These are phyloP conservation scores for Diarsia dahlii DNA, from an alignment of 2,888 invertebrate genomes.

Conservation along the genomic window DNA sequence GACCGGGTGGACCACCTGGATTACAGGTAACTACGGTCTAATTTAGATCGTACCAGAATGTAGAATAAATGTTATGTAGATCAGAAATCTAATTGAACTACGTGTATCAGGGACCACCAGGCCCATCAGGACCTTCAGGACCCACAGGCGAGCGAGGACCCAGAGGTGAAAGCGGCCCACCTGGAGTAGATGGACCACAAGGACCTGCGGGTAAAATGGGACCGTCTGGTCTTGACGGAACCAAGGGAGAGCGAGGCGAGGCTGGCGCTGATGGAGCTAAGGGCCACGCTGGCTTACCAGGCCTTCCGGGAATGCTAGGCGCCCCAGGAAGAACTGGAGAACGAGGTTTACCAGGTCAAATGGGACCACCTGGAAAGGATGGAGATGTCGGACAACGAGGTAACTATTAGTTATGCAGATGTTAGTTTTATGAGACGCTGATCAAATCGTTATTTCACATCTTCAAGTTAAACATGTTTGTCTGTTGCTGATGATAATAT, in stretches of 20 bases:
- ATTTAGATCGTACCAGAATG: too few relatives aligned
- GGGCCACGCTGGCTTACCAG: slow-evolving; percentile 96
- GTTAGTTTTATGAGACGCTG: not conserved
- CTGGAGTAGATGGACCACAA: slow-evolving; percentile 94
- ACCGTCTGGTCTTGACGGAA: slow-evolving; percentile 93
- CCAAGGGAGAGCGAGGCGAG: slow-evolving; percentile 91
- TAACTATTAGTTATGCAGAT: slow-evolving; percentile 63
- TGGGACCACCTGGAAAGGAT: slow-evolving; percentile 94
- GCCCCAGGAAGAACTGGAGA: slow-evolving; percentile 92
- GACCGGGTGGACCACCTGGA: slow-evolving; percentile 93
- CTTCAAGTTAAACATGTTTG: not conserved
- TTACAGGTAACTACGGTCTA: slow-evolving; percentile 88
- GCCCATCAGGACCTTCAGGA: slow-evolving; percentile 92
- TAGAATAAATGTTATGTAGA: too few relatives aligned
- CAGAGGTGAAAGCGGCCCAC: slow-evolving; percentile 93
- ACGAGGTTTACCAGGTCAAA: slow-evolving; percentile 91
- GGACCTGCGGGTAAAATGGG: slow-evolving; percentile 95
- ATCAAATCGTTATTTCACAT: not conserved
- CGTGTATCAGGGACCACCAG: slow-evolving; percentile 92
- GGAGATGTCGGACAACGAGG: slow-evolving; percentile 94
- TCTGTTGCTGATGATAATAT: not conserved
- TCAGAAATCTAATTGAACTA: not conserved
- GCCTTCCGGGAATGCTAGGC: slow-evolving; percentile 95
- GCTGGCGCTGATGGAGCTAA: slow-evolving; percentile 94
- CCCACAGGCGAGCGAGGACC: slow-evolving; percentile 93